Evolutionary conservation across 1,140 invertebrate genomes (phyloP).

Genomic region (Diprion similis): DNA sequence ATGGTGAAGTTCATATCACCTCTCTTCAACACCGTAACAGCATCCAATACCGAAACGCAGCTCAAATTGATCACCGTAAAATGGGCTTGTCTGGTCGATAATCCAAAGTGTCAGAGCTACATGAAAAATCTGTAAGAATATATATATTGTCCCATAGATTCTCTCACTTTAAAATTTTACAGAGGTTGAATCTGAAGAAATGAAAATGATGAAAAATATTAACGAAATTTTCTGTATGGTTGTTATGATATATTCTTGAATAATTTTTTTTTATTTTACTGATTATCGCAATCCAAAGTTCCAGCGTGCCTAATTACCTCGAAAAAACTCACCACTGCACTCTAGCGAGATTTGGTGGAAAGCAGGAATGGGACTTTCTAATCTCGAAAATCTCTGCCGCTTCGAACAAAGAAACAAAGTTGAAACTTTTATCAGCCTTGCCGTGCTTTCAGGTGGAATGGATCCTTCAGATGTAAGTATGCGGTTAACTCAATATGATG

Average conservation of each 20-base stretch:
- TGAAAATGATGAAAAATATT: constrained; percentile 18
- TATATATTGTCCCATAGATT: no score
- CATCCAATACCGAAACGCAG: constrained; percentile 45
- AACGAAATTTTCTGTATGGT: no score
- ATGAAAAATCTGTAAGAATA: not conserved
- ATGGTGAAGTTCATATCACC: constrained; percentile 44
- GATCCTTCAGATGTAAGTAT: constrained; percentile 48
- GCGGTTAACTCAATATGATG: not conserved
- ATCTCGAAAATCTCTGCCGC: constrained; percentile 35
- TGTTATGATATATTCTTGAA: no score
- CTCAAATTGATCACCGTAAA: constrained; percentile 58
- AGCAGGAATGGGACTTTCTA: constrained; percentile 50
- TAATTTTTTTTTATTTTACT: no score
- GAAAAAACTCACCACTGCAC: constrained; percentile 48
- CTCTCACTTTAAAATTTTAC: no score
- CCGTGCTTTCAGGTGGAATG: constrained; percentile 48
- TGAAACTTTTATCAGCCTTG: constrained; percentile 42
- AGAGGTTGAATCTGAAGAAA: no score
- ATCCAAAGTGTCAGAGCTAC: constrained; percentile 34
- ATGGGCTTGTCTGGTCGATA: constrained; percentile 43
- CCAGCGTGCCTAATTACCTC: constrained; percentile 22
- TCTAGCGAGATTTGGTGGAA: constrained; percentile 45
- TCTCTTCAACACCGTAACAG: constrained; percentile 39
- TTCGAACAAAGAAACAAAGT: constrained; percentile 41
- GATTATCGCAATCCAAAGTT: not conserved